phyloP scores from a whole-genome alignment of 2,888 invertebrate genomes.

The Hypercompe scribonia region DNA sequence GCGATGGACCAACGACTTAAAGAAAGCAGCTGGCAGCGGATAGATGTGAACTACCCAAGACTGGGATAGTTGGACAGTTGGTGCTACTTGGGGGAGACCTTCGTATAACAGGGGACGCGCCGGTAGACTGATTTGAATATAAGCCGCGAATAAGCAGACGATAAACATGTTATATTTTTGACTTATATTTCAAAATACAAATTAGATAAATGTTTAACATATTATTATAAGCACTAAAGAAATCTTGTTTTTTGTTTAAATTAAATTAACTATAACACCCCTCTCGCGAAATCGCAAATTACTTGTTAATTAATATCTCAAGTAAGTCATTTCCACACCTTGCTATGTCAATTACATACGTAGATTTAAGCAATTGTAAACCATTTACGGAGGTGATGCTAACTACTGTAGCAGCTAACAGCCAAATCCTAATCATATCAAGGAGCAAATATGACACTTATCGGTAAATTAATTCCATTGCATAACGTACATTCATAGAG shows the following conservation, averaged over 20 bases:
- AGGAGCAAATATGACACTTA: conserved; percentile 25
- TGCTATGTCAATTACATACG: background rate
- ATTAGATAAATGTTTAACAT: background rate
- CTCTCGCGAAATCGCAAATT: background rate
- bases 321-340: background rate
- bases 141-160: too few species aligned
- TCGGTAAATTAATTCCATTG: conserved; percentile 36
- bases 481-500: conserved; percentile 36
- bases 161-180: background rate
- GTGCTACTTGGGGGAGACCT: too few species aligned
- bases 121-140: too few species aligned
- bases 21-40: too few species aligned
- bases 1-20: too few species aligned
- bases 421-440: conserved; percentile 35
- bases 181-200: background rate
- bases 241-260: background rate
- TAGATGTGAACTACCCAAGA: too few species aligned
- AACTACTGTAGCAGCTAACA: conserved; percentile 18
- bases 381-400: background rate
- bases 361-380: background rate
- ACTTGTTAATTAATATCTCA: background rate
- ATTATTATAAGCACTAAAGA: background rate
- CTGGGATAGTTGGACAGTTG: too few species aligned
- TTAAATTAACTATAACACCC: background rate
- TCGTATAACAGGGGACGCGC: too few species aligned